Conservation (phyloP, 53 echinoderm and acorn worm genomes). For the Paracentrotus lividus region DNA sequence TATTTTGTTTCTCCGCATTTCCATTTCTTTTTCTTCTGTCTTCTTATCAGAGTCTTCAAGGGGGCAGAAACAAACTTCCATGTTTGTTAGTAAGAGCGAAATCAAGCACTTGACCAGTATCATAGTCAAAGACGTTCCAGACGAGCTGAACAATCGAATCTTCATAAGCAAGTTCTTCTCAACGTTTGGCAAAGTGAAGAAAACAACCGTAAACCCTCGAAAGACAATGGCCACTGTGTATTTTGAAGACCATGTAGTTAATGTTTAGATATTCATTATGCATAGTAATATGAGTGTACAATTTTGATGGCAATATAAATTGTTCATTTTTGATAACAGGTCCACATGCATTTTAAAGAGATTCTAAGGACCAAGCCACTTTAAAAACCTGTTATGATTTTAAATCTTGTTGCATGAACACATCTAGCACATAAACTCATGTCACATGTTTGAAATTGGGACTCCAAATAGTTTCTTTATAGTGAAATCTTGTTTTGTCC, state of each 20-base stretch:
- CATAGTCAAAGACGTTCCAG: conserved; percentile 82
- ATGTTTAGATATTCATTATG: too few relatives aligned
- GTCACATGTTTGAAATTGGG: too few relatives aligned
- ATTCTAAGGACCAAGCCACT: too few relatives aligned
- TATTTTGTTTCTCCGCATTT: neutral
- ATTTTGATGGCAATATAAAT: too few relatives aligned
- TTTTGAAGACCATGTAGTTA: conserved; percentile 92
- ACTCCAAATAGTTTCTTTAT: too few relatives aligned
- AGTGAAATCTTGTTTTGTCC: too few relatives aligned
- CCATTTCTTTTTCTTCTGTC: neutral
- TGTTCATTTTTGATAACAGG: too few relatives aligned
- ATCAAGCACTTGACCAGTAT: conserved; percentile 70
- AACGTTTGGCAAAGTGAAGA: conserved; percentile 79
- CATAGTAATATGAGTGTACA: too few relatives aligned
- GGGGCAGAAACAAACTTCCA: neutral
- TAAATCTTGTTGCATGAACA: too few relatives aligned
- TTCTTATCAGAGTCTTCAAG: neutral
- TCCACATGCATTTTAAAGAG: too few relatives aligned
- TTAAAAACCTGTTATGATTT: too few relatives aligned
- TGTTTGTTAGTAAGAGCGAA: conserved; percentile 73
- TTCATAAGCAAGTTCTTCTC: conserved; percentile 78
- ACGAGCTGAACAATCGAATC: conserved; percentile 70
- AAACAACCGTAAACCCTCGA: conserved; percentile 64
- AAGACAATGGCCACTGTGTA: conserved; percentile 75
- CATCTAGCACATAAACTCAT: too few relatives aligned